phyloP scores from a whole-genome alignment of 1,140 invertebrate species.

The Araneus ventricosus region DNA sequence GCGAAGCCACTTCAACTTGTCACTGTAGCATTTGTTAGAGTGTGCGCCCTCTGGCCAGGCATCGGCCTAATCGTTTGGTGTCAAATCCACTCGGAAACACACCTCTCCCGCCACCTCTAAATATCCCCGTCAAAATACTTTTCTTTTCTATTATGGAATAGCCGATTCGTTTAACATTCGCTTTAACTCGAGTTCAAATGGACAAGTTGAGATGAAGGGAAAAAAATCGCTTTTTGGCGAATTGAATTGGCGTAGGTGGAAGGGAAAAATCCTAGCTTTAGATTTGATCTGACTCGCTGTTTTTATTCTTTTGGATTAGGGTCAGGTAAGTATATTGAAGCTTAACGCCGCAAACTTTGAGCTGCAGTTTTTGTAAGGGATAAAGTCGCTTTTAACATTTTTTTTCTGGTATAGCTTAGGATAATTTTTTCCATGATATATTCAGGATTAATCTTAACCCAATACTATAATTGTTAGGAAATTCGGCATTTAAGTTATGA shows the following conservation, averaged over 20 bases:
- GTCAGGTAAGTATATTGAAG: too few relatives aligned
- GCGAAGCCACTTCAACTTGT: slow-evolving; percentile 50
- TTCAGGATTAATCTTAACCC: too few relatives aligned
- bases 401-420: too few relatives aligned
- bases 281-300: too few relatives aligned
- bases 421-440: too few relatives aligned
- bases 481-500: too few relatives aligned
- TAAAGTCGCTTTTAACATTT: too few relatives aligned
- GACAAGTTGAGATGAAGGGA: background rate
- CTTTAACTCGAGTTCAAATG: background rate
- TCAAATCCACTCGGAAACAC: slow-evolving; percentile 49
- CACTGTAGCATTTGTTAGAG: slow-evolving; percentile 53
- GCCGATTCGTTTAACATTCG: slow-evolving; percentile 8
- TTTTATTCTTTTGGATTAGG: too few relatives aligned
- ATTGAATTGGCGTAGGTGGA: background rate
- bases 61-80: slow-evolving; percentile 63
- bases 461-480: too few relatives aligned
- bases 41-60: slow-evolving; percentile 21
- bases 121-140: slow-evolving; percentile 12
- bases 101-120: background rate
- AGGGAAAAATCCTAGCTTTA: background rate
- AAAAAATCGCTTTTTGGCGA: background rate
- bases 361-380: too few relatives aligned
- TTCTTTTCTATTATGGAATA: background rate
- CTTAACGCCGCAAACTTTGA: too few relatives aligned